phyloP scores from a whole-genome alignment of 2,797 vertebrate species.

The Anolis apletophallus region DNA sequence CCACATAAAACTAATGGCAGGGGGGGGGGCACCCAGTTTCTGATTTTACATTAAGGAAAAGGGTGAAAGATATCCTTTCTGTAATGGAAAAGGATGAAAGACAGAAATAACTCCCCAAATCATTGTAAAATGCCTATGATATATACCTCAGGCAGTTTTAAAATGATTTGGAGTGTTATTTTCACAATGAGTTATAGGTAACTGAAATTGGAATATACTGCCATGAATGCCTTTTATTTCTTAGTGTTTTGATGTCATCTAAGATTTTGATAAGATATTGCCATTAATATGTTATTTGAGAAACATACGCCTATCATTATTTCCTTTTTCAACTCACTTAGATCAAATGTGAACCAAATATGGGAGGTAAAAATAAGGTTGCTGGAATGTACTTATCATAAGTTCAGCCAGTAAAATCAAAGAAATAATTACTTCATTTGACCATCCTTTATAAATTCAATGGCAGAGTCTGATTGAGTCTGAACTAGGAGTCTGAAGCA shows the following conservation, averaged over 20 bases:
- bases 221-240: not conserved
- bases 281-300: not conserved
- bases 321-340: not conserved
- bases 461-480: no score
- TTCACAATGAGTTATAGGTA: not conserved
- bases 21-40: not conserved
- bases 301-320: not conserved
- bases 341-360: not conserved
- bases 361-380: not conserved
- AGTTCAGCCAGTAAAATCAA: not conserved
- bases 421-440: not conserved
- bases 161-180: not conserved
- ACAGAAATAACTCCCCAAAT: not conserved
- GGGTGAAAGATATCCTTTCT: not conserved
- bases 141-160: not conserved
- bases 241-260: not conserved
- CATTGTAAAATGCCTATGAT: no score
- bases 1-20: not conserved
- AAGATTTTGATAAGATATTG: slow-evolving; percentile 7
- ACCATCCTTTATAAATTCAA: not conserved
- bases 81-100: not conserved
- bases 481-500: no score
- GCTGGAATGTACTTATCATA: not conserved
- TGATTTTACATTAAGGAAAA: not conserved
- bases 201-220: not conserved